Conservation (phyloP, 2,113 vertebrate genomes). For the Oryzias javanicus region DNA sequence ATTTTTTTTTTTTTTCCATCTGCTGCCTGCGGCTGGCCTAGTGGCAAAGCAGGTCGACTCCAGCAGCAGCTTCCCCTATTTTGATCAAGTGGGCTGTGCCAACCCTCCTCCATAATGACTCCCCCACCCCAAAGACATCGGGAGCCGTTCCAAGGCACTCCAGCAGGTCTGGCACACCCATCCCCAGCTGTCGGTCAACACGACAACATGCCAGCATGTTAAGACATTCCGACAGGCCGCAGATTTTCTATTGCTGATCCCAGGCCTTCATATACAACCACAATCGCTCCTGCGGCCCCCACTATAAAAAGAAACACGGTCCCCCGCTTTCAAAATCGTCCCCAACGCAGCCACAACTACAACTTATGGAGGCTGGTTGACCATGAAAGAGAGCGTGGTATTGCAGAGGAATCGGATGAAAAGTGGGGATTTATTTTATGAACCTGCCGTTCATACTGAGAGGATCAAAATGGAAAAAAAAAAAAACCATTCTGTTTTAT, state of each 20-base stretch:
- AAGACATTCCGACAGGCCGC: slow-evolving; percentile 20
- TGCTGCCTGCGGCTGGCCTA: slow-evolving; percentile 40
- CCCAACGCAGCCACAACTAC: slow-evolving; percentile 63
- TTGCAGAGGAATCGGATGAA: slow-evolving; percentile 43
- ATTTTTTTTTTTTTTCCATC: slow-evolving; percentile 50
- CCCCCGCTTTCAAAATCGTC: slow-evolving; percentile 47
- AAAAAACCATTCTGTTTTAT: background rate
- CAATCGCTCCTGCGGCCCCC: background rate
- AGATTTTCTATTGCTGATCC: slow-evolving; percentile 10
- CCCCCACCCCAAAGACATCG: slow-evolving; percentile 40
- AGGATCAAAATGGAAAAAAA: background rate
- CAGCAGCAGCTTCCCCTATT: background rate
- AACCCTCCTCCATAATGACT: slow-evolving; percentile 57
- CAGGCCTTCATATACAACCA: background rate
- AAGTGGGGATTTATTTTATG: slow-evolving; percentile 48
- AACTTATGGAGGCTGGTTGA: slow-evolving; percentile 34
- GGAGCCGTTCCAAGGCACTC: slow-evolving; percentile 49
- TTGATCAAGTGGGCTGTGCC: slow-evolving; percentile 15
- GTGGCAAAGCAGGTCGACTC: slow-evolving; percentile 50
- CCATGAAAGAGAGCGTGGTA: slow-evolving; percentile 26
- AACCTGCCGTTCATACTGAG: slow-evolving; percentile 12
- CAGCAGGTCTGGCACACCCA: slow-evolving; percentile 44
- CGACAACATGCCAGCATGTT: slow-evolving; percentile 46
- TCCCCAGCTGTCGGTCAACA: slow-evolving; percentile 38
- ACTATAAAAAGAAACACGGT: slow-evolving; percentile 36